Percentiles rank a stretch among this genome's conserved stretches.
These are phyloP conservation scores for Drosophila quasianomalipes DNA, from an alignment of 2,888 invertebrate species.

Conservation along the genomic window DNA sequence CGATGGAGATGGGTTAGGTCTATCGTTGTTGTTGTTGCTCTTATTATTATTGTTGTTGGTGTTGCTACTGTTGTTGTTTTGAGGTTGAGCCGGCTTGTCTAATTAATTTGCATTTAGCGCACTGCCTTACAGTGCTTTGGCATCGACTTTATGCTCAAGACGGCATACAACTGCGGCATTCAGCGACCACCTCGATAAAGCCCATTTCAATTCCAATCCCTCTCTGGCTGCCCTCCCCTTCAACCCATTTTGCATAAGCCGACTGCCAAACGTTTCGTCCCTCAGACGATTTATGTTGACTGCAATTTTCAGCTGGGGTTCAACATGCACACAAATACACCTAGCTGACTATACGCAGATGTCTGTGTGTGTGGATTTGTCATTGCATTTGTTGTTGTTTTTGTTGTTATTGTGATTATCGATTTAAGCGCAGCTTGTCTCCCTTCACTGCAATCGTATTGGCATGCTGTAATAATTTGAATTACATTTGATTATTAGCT, in stretches of 20 bases:
- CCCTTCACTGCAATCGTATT: neutral
- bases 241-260: conserved; percentile 28
- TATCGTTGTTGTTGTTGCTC: conserved; percentile 5
- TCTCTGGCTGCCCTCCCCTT: neutral
- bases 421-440: conserved; percentile 36
- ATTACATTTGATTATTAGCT: conserved; percentile 53
- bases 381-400: conserved; percentile 26
- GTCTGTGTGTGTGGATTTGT: conserved; percentile 15
- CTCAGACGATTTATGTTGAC: conserved; percentile 61
- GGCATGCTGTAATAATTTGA: conserved; percentile 44
- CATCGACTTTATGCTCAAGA: conserved; percentile 42
- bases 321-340: neutral
- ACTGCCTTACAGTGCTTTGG: conserved; percentile 40
- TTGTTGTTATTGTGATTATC: conserved; percentile 28
- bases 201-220: neutral
- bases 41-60: conserved; percentile 8
- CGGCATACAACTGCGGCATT: conserved; percentile 54
- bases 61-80: conserved; percentile 19
- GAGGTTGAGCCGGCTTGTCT: conserved; percentile 49
- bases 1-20: conserved; percentile 1
- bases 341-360: neutral
- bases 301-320: conserved; percentile 62
- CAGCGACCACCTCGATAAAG: conserved; percentile 22
- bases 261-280: conserved; percentile 23
- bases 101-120: conserved; percentile 70